Conservation (phyloP, 2,113 vertebrate species). For the Strix uralensis region DNA sequence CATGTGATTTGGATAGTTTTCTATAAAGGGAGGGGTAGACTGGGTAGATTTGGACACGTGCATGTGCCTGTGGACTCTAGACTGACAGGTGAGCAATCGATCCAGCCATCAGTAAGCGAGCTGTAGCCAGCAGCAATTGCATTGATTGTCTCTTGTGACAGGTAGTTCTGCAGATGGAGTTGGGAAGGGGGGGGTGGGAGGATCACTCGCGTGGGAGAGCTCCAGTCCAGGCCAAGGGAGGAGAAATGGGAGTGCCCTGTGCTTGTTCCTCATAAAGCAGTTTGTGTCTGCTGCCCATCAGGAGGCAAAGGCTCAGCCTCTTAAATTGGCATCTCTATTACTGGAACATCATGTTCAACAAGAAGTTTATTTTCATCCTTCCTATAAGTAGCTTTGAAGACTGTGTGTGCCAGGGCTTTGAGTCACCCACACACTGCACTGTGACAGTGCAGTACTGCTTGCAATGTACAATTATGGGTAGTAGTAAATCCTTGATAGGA, state of each 20-base stretch:
- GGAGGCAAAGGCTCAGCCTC: constrained; percentile 1
- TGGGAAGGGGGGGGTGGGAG: background rate
- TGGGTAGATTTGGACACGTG: background rate
- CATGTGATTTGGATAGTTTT: background rate
- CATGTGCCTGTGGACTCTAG: background rate
- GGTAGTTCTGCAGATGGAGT: background rate
- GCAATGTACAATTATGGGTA: constrained; percentile 46
- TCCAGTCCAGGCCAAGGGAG: background rate
- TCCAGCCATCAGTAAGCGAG: background rate
- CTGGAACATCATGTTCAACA: constrained; percentile 44
- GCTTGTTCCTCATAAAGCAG: background rate
- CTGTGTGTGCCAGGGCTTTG: constrained; percentile 39
- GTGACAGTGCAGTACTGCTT: background rate
- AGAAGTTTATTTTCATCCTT: constrained; percentile 61
- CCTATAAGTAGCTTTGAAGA: constrained; percentile 44
- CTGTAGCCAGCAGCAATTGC: background rate
- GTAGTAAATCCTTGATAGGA: constrained; percentile 45
- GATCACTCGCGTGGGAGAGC: background rate
- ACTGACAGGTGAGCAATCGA: constrained; percentile 15
- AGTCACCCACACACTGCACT: background rate
- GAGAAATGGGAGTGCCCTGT: background rate
- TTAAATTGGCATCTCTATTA: constrained; percentile 45
- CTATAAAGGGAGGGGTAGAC: background rate
- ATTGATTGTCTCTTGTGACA: background rate
- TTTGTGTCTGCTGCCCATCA: background rate